Evolutionary conservation across 2,888 invertebrate genomes (phyloP).

Genomic region (Spilarctia lutea): DNA sequence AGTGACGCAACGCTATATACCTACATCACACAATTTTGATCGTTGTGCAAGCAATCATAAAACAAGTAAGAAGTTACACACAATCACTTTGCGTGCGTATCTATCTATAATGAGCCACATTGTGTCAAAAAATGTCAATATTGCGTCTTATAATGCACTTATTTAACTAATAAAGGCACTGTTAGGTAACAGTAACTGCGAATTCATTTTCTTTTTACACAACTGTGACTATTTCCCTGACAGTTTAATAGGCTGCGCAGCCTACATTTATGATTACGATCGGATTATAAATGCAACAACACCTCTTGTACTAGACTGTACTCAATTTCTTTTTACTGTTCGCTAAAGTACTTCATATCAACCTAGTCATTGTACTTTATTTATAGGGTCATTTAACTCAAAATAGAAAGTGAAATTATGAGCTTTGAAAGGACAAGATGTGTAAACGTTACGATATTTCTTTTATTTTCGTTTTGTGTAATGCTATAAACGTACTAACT

Average conservation of each 20-base stretch:
- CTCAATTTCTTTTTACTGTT: conserved; percentile 27
- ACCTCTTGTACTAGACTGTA: conserved; percentile 20
- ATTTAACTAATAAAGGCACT: conserved; percentile 43
- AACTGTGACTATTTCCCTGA: conserved; percentile 55
- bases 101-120: conserved; percentile 66
- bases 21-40: conserved; percentile 74
- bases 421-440: background rate
- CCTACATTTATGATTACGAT: conserved; percentile 49
- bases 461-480: background rate
- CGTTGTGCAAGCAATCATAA: conserved; percentile 68
- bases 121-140: conserved; percentile 56
- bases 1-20: conserved; percentile 69
- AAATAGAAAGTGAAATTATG: conserved; percentile 28
- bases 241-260: conserved; percentile 54
- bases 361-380: conserved; percentile 42
- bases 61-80: conserved; percentile 62
- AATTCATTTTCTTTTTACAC: conserved; percentile 52
- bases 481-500: background rate
- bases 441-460: background rate
- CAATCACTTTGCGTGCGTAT: conserved; percentile 64
- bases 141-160: conserved; percentile 37
- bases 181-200: conserved; percentile 59
- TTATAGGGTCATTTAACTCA: conserved; percentile 22
- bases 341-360: conserved; percentile 49
- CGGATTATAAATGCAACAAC: conserved; percentile 51